A percentile compares a stretch with the other conserved stretches of the same genome.
Conservation (phyloP, 2,113 vertebrate species). For the Neolamprologus ventralis region DNA sequence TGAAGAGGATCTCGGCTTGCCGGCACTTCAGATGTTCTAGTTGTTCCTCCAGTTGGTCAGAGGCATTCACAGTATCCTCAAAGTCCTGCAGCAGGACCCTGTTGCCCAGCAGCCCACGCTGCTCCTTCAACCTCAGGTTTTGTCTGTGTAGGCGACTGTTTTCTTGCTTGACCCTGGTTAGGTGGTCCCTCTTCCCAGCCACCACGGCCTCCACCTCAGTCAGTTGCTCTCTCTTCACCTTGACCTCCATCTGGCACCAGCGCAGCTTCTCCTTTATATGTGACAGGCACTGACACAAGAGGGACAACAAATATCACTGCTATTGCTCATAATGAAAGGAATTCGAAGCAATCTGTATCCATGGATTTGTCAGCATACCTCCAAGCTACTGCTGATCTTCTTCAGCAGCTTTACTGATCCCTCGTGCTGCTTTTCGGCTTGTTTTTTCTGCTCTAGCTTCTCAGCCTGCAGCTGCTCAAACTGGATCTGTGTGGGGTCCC, state of each 20-base stretch:
- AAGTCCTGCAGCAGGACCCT: constrained; percentile 70
- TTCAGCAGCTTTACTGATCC: constrained; percentile 67
- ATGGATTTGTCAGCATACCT: not conserved
- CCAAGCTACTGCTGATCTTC: constrained; percentile 63
- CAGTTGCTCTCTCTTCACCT: constrained; percentile 52
- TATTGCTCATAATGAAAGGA: not conserved
- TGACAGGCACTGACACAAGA: constrained; percentile 53
- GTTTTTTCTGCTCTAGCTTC: constrained; percentile 68
- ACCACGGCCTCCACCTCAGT: constrained; percentile 43
- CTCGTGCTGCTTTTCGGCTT: constrained; percentile 55
- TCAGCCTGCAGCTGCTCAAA: constrained; percentile 74
- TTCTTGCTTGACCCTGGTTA: constrained; percentile 68
- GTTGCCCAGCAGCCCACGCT: constrained; percentile 74
- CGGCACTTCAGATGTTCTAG: constrained; percentile 64
- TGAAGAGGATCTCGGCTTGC: constrained; percentile 40
- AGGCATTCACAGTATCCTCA: constrained; percentile 66
- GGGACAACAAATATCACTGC: not conserved
- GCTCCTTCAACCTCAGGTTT: constrained; percentile 65
- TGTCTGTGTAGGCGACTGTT: constrained; percentile 58
- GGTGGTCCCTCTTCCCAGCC: constrained; percentile 52
- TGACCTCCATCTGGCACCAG: constrained; percentile 67
- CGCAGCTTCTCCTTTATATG: constrained; percentile 79
- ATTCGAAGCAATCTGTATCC: not conserved
- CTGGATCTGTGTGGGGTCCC: constrained; percentile 59
- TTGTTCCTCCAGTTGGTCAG: constrained; percentile 24